phyloP scores from a whole-genome alignment of 2,888 invertebrate species.

The Tetranychus piercei region DNA sequence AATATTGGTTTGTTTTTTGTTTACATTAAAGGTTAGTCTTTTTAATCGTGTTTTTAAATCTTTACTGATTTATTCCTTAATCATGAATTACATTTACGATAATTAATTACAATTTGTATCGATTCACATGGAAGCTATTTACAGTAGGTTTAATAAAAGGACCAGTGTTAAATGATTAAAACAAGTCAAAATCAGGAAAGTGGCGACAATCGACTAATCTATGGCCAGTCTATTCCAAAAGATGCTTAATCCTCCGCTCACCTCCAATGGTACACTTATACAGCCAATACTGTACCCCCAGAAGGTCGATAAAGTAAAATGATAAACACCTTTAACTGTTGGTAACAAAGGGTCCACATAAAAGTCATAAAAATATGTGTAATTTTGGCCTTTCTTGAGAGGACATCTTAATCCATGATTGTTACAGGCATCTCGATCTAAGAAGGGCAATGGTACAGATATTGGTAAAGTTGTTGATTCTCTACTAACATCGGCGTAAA shows the following conservation, averaged over 20 bases:
- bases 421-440: neutral
- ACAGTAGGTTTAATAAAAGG: too few species aligned
- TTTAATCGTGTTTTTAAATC: too few species aligned
- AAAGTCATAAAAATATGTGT: neutral
- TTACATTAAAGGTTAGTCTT: too few species aligned
- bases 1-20: too few species aligned
- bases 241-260: neutral
- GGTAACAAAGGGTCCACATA: conserved; percentile 1
- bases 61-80: too few species aligned
- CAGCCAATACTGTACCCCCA: conserved; percentile 7
- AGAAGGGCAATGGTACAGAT: neutral
- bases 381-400: neutral
- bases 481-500: conserved; percentile 1
- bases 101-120: too few species aligned
- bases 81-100: too few species aligned
- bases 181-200: too few species aligned
- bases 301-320: neutral
- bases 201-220: neutral
- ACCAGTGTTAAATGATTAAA: too few species aligned
- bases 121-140: too few species aligned
- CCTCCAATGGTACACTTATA: conserved; percentile 5
- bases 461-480: too few species aligned
- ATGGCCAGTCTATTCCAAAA: neutral
- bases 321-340: neutral
- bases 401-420: neutral